Percentiles rank a stretch among this genome's conserved stretches.
These are phyloP conservation scores for Numenius arquata DNA, from an alignment of 2,113 vertebrate species.

Conservation along the genomic window DNA sequence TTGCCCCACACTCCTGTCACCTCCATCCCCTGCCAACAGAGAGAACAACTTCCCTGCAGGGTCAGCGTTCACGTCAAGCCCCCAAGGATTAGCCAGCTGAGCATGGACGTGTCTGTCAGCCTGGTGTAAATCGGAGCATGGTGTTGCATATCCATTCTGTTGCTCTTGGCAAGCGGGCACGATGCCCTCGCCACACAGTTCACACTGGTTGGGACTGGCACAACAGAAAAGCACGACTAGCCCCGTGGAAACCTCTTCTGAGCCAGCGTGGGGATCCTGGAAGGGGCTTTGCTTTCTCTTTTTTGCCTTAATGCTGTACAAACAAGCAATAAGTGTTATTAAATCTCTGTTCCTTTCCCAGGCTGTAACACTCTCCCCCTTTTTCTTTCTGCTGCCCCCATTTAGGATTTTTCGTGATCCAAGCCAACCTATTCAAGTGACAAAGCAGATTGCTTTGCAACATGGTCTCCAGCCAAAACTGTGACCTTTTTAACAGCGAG, in stretches of 20 bases:
- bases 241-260: background rate
- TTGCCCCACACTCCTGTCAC: background rate
- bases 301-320: background rate
- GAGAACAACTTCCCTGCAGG: background rate
- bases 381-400: background rate
- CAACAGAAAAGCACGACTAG: background rate
- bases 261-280: background rate
- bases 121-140: background rate
- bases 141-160: background rate
- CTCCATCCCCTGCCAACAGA: background rate
- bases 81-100: background rate
- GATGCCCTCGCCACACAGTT: fast-evolving
- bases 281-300: background rate
- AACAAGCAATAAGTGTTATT: background rate
- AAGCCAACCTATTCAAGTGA: conserved; percentile 9
- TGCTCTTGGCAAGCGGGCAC: background rate
- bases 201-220: background rate
- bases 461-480: background rate
- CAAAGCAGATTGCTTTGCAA: conserved; percentile 22
- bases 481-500: background rate
- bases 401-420: background rate
- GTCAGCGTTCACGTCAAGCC: background rate
- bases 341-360: background rate
- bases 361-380: background rate
- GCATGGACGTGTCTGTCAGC: background rate